Percentiles rank a stretch among this genome's conserved stretches.
Conservation (phyloP, 2,113 vertebrate genomes). For the Lophotis ruficrista region DNA sequence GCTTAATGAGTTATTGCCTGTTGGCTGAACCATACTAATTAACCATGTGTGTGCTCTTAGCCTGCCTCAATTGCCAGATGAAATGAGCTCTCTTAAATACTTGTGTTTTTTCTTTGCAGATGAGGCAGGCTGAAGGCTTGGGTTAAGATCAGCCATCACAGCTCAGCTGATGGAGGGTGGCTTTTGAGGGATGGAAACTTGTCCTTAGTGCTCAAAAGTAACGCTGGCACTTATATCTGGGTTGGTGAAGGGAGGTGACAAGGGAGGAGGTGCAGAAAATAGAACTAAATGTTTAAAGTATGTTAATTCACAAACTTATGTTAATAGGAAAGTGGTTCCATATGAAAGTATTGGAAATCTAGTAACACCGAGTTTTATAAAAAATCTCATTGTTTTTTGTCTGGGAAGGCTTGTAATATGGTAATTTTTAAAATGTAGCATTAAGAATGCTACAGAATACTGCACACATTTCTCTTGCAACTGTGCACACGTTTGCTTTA, state of each 20-base stretch:
- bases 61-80: background rate
- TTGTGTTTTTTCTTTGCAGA: background rate
- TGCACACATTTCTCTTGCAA: background rate
- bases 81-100: background rate
- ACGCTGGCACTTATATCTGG: rapidly evolving
- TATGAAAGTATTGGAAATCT: background rate
- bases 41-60: slow-evolving; percentile 46
- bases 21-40: slow-evolving; percentile 61
- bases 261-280: background rate
- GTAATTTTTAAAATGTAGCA: background rate
- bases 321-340: background rate
- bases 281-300: background rate
- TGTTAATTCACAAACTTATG: background rate
- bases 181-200: background rate
- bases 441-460: background rate
- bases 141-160: background rate
- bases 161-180: background rate
- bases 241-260: background rate
- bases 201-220: background rate
- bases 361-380: background rate
- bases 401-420: background rate
- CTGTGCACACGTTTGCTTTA: background rate
- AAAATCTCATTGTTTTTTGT: background rate
- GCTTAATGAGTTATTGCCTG: slow-evolving; percentile 68
- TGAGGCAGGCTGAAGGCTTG: background rate